A percentile compares a stretch with the other conserved stretches of the same genome.
Conservation (phyloP, 2,797 vertebrate species). For the Gallinago stenura region DNA sequence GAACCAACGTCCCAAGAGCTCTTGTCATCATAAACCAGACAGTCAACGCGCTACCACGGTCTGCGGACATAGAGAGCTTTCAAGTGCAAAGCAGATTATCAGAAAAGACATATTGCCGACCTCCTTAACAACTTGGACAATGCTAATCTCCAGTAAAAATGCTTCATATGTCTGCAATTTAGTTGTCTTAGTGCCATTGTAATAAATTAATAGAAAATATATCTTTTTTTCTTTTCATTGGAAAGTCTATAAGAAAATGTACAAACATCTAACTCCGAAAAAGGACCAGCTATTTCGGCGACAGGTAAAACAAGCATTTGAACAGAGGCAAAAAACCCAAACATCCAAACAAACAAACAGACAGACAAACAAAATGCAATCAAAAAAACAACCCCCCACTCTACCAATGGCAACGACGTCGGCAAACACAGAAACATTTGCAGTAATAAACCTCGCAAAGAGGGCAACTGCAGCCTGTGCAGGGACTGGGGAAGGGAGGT, state of each 20-base stretch:
- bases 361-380: slow-evolving; percentile 13
- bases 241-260: slow-evolving; percentile 88
- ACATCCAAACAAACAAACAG: slow-evolving; percentile 42
- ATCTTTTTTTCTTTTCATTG: slow-evolving; percentile 83
- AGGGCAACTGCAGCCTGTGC: not conserved
- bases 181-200: slow-evolving; percentile 83
- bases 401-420: not conserved
- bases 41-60: slow-evolving; percentile 36
- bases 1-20: slow-evolving; percentile 39
- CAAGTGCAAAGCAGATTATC: slow-evolving; percentile 76
- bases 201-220: slow-evolving; percentile 99
- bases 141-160: slow-evolving; percentile 69
- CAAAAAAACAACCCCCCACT: not conserved
- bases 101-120: slow-evolving; percentile 47
- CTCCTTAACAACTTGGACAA: slow-evolving; percentile 77
- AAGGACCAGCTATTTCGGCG: slow-evolving; percentile 95
- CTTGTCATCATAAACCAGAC: slow-evolving; percentile 43
- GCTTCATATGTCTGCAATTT: slow-evolving; percentile 81
- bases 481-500: not conserved
- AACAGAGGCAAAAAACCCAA: slow-evolving; percentile 37
- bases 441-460: not conserved
- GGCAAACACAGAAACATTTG: not conserved
- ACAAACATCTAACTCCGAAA: slow-evolving; percentile 91
- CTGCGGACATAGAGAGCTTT: slow-evolving; percentile 58
- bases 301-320: slow-evolving; percentile 73